These are phyloP conservation scores for Narcine bancroftii DNA, from an alignment of 2,113 vertebrate species.

Conservation along the genomic window DNA sequence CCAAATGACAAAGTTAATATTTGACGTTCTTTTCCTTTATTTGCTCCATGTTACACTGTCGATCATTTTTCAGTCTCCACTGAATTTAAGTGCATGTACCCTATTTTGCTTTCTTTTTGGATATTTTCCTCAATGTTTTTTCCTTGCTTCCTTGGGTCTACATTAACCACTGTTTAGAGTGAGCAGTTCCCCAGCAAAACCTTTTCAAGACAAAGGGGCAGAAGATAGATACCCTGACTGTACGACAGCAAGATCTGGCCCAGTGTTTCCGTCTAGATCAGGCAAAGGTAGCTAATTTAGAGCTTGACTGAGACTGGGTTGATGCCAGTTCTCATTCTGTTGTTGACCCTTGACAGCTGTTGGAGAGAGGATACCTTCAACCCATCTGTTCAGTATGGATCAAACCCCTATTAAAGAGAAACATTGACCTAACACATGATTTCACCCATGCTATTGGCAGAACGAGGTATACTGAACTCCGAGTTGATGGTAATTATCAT, in stretches of 20 bases:
- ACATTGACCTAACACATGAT: not conserved
- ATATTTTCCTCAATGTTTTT: not conserved
- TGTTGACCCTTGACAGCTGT: not conserved
- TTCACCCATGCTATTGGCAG: no score
- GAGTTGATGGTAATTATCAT: not conserved
- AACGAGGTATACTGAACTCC: not conserved
- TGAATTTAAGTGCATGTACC: not conserved
- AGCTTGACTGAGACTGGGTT: slow-evolving; percentile 8
- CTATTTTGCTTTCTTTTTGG: not conserved
- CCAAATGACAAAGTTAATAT: not conserved
- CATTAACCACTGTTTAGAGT: no score
- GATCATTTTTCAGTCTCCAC: not conserved
- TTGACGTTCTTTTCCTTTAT: no score
- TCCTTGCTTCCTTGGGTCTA: no score
- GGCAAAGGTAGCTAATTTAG: not conserved
- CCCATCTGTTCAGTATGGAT: not conserved
- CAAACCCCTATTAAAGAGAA: not conserved
- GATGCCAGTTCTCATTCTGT: not conserved
- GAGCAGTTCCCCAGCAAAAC: not conserved
- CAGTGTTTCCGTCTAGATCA: not conserved
- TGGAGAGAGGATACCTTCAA: slow-evolving; percentile 1
- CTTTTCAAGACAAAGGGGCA: not conserved
- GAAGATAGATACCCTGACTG: not conserved
- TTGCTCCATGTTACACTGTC: no score
- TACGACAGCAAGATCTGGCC: not conserved